Evolutionary conservation across 2,888 invertebrate genomes (phyloP).

Genomic region (Salpingus planirostris): DNA sequence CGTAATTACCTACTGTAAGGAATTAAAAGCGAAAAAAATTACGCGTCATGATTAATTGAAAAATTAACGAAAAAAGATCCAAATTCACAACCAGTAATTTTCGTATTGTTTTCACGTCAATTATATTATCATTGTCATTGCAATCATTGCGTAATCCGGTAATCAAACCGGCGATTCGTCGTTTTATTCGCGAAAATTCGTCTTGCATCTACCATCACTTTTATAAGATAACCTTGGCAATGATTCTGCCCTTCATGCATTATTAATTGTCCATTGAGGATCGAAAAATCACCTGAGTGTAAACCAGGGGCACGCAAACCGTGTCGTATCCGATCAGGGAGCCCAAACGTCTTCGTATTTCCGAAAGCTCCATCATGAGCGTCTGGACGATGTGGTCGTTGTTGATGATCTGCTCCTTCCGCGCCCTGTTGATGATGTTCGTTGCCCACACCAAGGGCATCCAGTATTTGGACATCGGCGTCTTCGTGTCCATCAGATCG

Average conservation of each 20-base stretch:
- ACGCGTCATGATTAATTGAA: no score
- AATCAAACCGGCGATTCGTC: no score
- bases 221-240: constrained; percentile 1
- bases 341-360: constrained; percentile 75
- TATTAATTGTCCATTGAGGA: no score
- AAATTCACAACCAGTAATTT: no score
- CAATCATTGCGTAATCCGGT: no score
- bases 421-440: constrained; percentile 79
- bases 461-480: constrained; percentile 88
- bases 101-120: no score
- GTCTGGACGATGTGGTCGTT: constrained; percentile 92
- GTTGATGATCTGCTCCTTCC: constrained; percentile 74
- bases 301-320: constrained; percentile 85
- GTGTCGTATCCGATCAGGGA: constrained; percentile 85
- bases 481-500: constrained; percentile 81
- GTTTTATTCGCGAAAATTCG: no score
- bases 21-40: no score
- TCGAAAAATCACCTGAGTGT: constrained; percentile 71
- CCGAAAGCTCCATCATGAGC: constrained; percentile 78
- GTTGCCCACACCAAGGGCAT: constrained; percentile 92
- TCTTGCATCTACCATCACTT: no score
- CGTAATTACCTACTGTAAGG: no score
- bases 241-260: constrained; percentile 1
- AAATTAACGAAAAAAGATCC: no score
- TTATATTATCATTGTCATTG: no score